Evolutionary conservation across 37 sponge, comb jelly and placozoan species (phyloP).

Genomic region (Oscarella lobularis): DNA sequence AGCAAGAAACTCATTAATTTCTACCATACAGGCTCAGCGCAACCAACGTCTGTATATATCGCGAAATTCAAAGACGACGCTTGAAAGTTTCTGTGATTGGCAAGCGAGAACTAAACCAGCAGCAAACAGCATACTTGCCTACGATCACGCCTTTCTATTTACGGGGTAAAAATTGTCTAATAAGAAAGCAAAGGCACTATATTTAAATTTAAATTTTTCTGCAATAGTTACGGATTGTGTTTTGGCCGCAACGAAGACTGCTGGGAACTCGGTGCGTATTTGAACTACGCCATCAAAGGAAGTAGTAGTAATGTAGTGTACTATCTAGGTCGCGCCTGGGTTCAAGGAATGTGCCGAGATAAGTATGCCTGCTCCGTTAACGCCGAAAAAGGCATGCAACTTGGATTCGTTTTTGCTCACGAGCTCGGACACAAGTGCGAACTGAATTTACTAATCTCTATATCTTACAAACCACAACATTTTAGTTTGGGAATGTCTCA

Average conservation of each 20-base stretch:
- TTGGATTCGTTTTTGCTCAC: constrained; percentile 3
- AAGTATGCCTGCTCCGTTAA: constrained; percentile 1
- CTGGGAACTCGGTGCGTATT: not conserved
- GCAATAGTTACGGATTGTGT: not conserved
- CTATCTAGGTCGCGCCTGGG: not conserved
- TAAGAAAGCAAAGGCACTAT: not conserved
- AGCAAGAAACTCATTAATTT: not conserved
- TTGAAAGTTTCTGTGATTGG: not conserved
- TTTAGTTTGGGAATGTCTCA: constrained; percentile 3
- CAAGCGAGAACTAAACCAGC: not conserved
- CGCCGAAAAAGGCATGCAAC: not conserved
- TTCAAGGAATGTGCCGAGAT: not conserved
- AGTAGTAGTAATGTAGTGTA: too few relatives aligned
- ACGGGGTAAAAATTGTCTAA: not conserved
- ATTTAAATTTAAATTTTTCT: not conserved
- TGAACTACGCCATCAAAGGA: too few relatives aligned
- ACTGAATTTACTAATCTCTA: too few relatives aligned
- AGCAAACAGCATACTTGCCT: not conserved
- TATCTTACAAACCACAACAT: not conserved
- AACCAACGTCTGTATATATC: not conserved
- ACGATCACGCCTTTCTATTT: not conserved
- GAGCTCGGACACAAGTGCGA: constrained; percentile 6
- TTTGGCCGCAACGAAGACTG: not conserved
- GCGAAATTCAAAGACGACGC: not conserved
- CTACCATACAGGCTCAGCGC: not conserved